Percentiles rank a stretch among this genome's conserved stretches.
Evolutionary conservation across 1,140 invertebrate genomes (phyloP).

Genomic region (Drosophila subpulchrella): DNA sequence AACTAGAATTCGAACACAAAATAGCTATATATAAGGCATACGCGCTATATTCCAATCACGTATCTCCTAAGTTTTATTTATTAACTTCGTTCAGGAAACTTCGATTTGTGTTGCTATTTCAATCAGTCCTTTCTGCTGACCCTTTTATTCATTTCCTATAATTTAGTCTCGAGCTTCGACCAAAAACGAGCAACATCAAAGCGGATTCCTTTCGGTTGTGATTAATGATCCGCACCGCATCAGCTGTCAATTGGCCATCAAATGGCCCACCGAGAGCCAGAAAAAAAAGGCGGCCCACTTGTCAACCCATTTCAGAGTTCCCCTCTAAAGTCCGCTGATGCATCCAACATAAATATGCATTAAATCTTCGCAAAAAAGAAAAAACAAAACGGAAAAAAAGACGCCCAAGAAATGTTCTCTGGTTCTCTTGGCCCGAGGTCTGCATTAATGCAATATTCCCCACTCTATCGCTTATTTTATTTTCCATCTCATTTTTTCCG

Average conservation of each 20-base stretch:
- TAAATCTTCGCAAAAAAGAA: constrained; percentile 23
- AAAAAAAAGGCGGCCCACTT: constrained; percentile 13
- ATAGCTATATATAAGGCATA: background rate
- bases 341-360: constrained; percentile 56
- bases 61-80: background rate
- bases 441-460: constrained; percentile 14
- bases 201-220: constrained; percentile 20
- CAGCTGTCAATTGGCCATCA: constrained; percentile 28
- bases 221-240: constrained; percentile 29
- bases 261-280: constrained; percentile 9
- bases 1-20: background rate
- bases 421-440: background rate
- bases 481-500: background rate
- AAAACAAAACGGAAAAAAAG: background rate
- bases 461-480: constrained; percentile 2
- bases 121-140: constrained; percentile 1
- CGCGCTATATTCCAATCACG: background rate
- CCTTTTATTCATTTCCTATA: background rate
- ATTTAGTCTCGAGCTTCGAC: background rate
- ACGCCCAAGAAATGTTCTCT: background rate
- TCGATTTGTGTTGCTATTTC: constrained; percentile 1
- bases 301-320: constrained; percentile 52
- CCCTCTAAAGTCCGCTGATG: background rate
- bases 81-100: background rate
- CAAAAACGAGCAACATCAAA: constrained; percentile 18